Percentiles rank a stretch among this genome's conserved stretches.
Evolutionary conservation across 2,113 vertebrate species (phyloP).

Genomic region (Rynchops niger): DNA sequence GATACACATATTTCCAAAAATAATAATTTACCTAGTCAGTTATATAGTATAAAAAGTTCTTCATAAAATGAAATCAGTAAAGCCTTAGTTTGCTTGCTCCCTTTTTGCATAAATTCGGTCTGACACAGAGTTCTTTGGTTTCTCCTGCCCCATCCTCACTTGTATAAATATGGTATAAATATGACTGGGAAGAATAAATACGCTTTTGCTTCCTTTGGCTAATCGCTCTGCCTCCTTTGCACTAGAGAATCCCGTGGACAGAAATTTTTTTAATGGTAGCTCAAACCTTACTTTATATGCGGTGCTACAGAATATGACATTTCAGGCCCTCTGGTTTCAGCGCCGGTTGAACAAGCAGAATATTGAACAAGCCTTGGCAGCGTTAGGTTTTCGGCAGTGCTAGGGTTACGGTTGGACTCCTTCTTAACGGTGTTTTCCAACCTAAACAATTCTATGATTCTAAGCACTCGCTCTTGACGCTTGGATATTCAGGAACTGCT

Average conservation of each 20-base stretch:
- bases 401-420: accelerated
- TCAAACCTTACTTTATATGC: background rate
- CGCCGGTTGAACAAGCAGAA: background rate
- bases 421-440: background rate
- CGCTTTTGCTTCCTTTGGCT: background rate
- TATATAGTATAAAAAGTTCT: background rate
- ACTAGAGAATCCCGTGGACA: background rate
- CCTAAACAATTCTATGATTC: background rate
- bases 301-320: background rate
- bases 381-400: background rate
- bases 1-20: background rate
- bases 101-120: background rate
- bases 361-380: background rate
- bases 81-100: background rate
- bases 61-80: background rate
- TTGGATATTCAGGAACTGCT: background rate
- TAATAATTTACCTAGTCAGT: background rate
- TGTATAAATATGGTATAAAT: background rate
- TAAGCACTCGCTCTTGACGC: background rate
- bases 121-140: background rate
- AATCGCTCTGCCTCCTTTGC: background rate
- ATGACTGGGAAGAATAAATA: background rate
- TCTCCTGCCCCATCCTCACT: background rate
- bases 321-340: background rate
- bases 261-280: background rate